Conservation (phyloP, 2,888 invertebrate genomes). For the Ophion costatus region DNA sequence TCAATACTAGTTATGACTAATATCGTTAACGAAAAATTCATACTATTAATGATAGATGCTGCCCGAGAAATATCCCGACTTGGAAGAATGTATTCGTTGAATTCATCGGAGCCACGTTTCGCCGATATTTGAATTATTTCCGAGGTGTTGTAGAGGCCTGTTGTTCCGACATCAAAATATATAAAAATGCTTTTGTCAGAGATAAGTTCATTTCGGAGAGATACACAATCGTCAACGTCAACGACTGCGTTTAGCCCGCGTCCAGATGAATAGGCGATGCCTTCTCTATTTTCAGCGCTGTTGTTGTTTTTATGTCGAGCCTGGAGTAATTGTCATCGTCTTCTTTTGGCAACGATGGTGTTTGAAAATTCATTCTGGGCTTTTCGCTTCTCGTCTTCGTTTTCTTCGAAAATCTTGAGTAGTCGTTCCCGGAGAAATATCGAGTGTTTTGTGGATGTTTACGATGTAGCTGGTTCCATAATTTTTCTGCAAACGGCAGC, state of each 20-base stretch:
- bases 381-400: slow-evolving; percentile 18
- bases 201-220: neutral
- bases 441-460: slow-evolving; percentile 22
- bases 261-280: slow-evolving; percentile 36
- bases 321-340: slow-evolving; percentile 15
- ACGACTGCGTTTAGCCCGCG: slow-evolving; percentile 15
- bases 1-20: neutral
- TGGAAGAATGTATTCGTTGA: slow-evolving; percentile 40
- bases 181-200: neutral
- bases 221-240: slow-evolving; percentile 7
- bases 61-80: slow-evolving; percentile 6
- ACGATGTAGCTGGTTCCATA: slow-evolving; percentile 24
- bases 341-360: slow-evolving; percentile 4
- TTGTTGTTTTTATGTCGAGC: slow-evolving; percentile 14
- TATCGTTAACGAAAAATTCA: neutral
- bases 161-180: slow-evolving; percentile 43
- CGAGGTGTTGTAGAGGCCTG: slow-evolving; percentile 14
- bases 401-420: slow-evolving; percentile 32
- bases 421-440: slow-evolving; percentile 39
- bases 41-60: too few relatives aligned
- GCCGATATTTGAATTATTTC: slow-evolving; percentile 45
- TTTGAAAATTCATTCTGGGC: neutral
- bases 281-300: slow-evolving; percentile 43
- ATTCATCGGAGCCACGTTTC: slow-evolving; percentile 37
- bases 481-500: slow-evolving; percentile 45